A percentile compares a stretch with the other conserved stretches of the same genome.
phyloP scores from a whole-genome alignment of 2,113 vertebrate species.

The Siniperca knerii region DNA sequence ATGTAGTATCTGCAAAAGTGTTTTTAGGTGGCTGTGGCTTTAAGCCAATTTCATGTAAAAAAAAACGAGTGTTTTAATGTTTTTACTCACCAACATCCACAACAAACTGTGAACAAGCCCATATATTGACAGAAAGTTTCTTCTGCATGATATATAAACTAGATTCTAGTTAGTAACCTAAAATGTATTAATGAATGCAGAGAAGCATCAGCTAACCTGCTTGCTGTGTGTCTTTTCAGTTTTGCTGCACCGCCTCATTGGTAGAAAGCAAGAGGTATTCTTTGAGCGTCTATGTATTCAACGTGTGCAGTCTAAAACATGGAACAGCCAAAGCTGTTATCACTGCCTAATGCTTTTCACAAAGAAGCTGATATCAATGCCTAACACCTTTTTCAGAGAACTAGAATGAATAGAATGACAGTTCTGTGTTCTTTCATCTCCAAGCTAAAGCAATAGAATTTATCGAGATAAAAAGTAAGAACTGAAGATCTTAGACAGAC shows the following conservation, averaged over 20 bases:
- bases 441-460: slow-evolving; percentile 56
- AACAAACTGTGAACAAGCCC: not conserved
- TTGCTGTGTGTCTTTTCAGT: slow-evolving; percentile 37
- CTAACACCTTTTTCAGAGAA: slow-evolving; percentile 46
- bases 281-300: slow-evolving; percentile 55
- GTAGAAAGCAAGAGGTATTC: slow-evolving; percentile 61
- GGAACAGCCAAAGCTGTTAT: slow-evolving; percentile 67
- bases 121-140: slow-evolving; percentile 1
- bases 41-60: not conserved
- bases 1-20: not conserved
- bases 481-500: slow-evolving; percentile 55
- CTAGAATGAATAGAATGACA: slow-evolving; percentile 53
- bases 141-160: not conserved
- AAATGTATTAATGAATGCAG: slow-evolving; percentile 12
- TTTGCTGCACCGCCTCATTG: slow-evolving; percentile 18
- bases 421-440: slow-evolving; percentile 63
- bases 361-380: slow-evolving; percentile 56
- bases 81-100: not conserved
- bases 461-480: slow-evolving; percentile 50
- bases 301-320: slow-evolving; percentile 74
- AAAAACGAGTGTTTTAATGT: not conserved
- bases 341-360: slow-evolving; percentile 65
- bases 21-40: not conserved
- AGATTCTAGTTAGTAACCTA: slow-evolving; percentile 13
- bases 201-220: slow-evolving; percentile 29